A percentile compares a stretch with the other conserved stretches of the same genome.
These are phyloP conservation scores for Nesoenas mayeri DNA, from an alignment of 2,113 vertebrate genomes.

Conservation along the genomic window DNA sequence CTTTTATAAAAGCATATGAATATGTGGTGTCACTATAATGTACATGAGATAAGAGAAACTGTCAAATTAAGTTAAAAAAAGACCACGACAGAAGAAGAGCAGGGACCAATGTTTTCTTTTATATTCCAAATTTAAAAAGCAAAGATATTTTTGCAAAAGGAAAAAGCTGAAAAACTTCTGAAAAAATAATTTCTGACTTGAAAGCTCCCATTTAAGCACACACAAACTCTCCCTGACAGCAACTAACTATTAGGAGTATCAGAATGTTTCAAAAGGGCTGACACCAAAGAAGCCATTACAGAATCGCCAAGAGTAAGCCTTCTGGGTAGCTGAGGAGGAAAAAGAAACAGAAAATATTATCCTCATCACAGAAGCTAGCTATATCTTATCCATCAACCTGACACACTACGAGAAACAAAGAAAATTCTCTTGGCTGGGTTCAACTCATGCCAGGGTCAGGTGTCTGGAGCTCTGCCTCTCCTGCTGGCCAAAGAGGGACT, in stretches of 20 bases:
- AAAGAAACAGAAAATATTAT: background rate
- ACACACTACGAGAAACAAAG: background rate
- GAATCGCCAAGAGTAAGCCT: background rate
- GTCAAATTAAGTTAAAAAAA: background rate
- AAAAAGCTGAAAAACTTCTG: background rate
- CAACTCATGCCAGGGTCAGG: background rate
- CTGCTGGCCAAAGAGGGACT: background rate
- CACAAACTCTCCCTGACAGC: background rate
- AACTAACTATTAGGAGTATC: background rate
- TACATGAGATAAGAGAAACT: background rate
- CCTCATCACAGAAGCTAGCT: background rate
- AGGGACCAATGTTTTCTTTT: background rate
- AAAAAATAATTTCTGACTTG: background rate
- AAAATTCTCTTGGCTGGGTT: background rate
- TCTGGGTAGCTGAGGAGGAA: background rate
- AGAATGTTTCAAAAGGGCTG: background rate
- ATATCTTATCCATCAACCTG: background rate
- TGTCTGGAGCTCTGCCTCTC: background rate
- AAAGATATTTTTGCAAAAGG: background rate
- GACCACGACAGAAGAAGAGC: background rate
- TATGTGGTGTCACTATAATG: background rate
- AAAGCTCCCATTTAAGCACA: background rate
- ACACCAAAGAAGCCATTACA: background rate
- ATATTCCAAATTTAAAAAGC: background rate
- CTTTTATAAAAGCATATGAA: background rate